Evolutionary conservation across 1,140 invertebrate genomes (phyloP).

Genomic region (Drosophila athabasca): DNA sequence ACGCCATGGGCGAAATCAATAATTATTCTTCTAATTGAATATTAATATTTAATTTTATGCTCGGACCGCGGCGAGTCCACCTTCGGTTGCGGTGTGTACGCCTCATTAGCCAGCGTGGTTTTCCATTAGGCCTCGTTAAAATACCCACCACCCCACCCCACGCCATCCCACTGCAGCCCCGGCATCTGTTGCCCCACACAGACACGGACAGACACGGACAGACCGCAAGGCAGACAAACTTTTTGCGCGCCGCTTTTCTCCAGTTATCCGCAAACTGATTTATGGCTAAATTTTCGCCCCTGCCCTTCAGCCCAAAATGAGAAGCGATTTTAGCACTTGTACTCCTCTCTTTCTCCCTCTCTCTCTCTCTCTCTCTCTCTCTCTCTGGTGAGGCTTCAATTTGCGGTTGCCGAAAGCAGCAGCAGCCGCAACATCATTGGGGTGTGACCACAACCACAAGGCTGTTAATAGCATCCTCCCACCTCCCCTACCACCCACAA

Average conservation of each 20-base stretch:
- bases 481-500: not conserved
- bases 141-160: not conserved
- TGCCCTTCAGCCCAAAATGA: not conserved
- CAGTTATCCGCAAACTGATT: slow-evolving; percentile 40
- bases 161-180: too few species aligned
- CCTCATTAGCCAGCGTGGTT: slow-evolving; percentile 33
- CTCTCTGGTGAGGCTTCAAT: slow-evolving; percentile 24
- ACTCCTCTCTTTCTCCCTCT: too few species aligned
- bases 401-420: slow-evolving; percentile 34
- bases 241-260: slow-evolving; percentile 18
- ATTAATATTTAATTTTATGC: slow-evolving; percentile 68
- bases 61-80: slow-evolving; percentile 1
- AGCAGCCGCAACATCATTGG: slow-evolving; percentile 24
- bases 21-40: slow-evolving; percentile 62
- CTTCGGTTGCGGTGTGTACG: slow-evolving; percentile 10
- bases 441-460: slow-evolving; percentile 17
- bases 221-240: slow-evolving; percentile 12
- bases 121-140: slow-evolving; percentile 47
- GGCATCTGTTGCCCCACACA: slow-evolving; percentile 25
- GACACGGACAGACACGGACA: not conserved
- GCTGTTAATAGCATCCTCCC: slow-evolving; percentile 13
- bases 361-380: slow-evolving; percentile 11
- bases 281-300: slow-evolving; percentile 38
- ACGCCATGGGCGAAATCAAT: slow-evolving; percentile 52
- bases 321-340: slow-evolving; percentile 25